Evolutionary conservation across 2,888 invertebrate genomes (phyloP).

Genomic region (Micropterix aruncella): DNA sequence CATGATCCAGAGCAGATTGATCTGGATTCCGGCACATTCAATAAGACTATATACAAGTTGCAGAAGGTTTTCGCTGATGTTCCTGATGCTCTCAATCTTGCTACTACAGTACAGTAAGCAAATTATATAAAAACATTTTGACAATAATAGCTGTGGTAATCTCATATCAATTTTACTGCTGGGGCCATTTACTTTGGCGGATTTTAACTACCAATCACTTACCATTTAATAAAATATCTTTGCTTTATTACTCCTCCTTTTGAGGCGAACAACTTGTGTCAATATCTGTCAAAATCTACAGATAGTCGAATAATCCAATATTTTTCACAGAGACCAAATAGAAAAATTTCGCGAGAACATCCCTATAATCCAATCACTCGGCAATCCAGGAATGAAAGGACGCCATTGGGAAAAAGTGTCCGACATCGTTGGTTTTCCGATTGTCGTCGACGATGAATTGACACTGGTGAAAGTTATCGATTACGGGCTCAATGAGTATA

Average conservation of each 20-base stretch:
- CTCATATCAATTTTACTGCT: too few relatives aligned
- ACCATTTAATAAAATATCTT: conserved; percentile 1
- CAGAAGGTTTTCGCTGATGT: conserved; percentile 74
- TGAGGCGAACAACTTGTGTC: too few relatives aligned
- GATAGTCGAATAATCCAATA: too few relatives aligned
- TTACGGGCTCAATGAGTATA: conserved; percentile 78
- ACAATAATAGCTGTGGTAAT: too few relatives aligned
- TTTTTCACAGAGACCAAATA: conserved; percentile 46
- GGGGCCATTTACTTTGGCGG: too few relatives aligned
- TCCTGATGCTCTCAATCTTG: conserved; percentile 61
- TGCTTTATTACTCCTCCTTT: too few relatives aligned
- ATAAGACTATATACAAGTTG: conserved; percentile 70
- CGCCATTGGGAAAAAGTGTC: conserved; percentile 93
- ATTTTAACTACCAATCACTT: background rate
- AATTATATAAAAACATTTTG: too few relatives aligned
- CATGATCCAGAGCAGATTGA: conserved; percentile 86
- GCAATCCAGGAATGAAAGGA: conserved; percentile 86
- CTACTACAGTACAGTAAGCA: conserved; percentile 36
- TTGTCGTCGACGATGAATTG: conserved; percentile 68
- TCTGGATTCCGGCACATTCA: conserved; percentile 50
- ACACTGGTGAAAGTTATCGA: conserved; percentile 80
- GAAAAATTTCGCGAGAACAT: conserved; percentile 79
- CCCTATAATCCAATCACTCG: conserved; percentile 85
- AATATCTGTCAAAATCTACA: too few relatives aligned
- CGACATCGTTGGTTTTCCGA: conserved; percentile 87